Conservation (phyloP, 2,888 invertebrate genomes). For the Drosophila recens region DNA sequence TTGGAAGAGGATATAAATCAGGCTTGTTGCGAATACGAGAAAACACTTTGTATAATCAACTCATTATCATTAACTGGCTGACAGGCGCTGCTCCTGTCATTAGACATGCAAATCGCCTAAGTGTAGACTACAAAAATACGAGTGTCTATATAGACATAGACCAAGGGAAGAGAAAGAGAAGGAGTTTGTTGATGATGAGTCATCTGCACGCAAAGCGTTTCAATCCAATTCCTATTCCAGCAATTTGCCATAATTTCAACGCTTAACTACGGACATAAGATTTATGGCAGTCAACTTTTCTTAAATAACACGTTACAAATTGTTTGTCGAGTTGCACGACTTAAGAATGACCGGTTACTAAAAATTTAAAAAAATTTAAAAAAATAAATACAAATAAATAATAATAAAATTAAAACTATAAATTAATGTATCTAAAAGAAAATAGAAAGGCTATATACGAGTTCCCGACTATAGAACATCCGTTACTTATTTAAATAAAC, state of each 20-base stretch:
- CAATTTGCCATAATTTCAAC: constrained; percentile 77
- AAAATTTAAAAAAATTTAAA: too few relatives aligned
- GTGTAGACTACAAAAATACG: constrained; percentile 53
- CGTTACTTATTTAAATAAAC: too few relatives aligned
- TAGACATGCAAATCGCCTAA: constrained; percentile 76
- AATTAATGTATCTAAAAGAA: too few relatives aligned
- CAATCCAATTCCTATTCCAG: constrained; percentile 67
- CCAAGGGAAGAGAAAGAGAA: background rate
- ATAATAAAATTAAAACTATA: too few relatives aligned
- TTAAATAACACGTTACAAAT: constrained; percentile 23
- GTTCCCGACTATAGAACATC: too few relatives aligned
- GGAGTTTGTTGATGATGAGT: constrained; percentile 50
- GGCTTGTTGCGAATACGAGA: background rate
- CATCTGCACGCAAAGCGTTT: constrained; percentile 62
- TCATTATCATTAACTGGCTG: constrained; percentile 72
- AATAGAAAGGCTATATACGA: too few relatives aligned
- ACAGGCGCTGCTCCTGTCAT: constrained; percentile 43
- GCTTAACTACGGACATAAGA: constrained; percentile 69
- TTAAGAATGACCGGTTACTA: background rate
- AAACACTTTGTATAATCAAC: constrained; percentile 60
- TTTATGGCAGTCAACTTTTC: constrained; percentile 71
- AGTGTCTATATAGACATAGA: background rate
- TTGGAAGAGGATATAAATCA: constrained; percentile 10
- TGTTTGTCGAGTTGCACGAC: background rate
- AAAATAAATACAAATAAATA: too few relatives aligned